Conservation (phyloP, 2,113 vertebrate genomes). For the Lophochroa leadbeateri region DNA sequence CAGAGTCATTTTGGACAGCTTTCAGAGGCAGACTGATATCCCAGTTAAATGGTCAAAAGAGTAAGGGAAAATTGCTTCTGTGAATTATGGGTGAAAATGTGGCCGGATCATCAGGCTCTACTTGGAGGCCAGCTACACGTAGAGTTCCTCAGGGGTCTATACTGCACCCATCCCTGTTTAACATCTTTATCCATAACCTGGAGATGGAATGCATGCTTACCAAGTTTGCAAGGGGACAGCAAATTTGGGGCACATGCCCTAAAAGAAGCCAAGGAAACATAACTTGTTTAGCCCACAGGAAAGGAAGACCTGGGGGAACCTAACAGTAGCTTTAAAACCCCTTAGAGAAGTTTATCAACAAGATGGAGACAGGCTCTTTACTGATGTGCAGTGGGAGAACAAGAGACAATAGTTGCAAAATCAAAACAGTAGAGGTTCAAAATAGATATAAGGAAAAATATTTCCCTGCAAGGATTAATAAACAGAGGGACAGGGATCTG, state of each 20-base stretch:
- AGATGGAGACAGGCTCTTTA: not conserved
- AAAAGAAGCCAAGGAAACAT: not conserved
- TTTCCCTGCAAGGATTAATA: not conserved
- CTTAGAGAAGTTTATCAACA: not conserved
- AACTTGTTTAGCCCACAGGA: not conserved
- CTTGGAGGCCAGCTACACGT: fast-evolving
- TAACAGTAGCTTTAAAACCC: not conserved
- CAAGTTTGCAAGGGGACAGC: not conserved
- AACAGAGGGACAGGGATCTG: not conserved
- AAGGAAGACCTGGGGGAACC: not conserved
- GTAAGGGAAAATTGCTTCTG: not conserved
- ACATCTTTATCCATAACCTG: not conserved
- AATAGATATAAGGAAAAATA: not conserved
- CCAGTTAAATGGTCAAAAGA: not conserved
- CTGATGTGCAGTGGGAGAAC: not conserved
- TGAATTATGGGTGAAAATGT: not conserved
- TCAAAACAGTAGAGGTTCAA: not conserved
- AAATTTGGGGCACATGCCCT: fast-evolving
- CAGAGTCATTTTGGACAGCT: not conserved
- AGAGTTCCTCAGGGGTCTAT: not conserved
- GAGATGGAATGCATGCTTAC: not conserved
- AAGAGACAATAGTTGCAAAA: not conserved
- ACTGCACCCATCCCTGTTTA: not conserved
- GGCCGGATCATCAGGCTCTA: not conserved
- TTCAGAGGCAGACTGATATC: not conserved